These are phyloP conservation scores for Melospiza melodia DNA, from an alignment of 2,113 vertebrate genomes.

Conservation along the genomic window DNA sequence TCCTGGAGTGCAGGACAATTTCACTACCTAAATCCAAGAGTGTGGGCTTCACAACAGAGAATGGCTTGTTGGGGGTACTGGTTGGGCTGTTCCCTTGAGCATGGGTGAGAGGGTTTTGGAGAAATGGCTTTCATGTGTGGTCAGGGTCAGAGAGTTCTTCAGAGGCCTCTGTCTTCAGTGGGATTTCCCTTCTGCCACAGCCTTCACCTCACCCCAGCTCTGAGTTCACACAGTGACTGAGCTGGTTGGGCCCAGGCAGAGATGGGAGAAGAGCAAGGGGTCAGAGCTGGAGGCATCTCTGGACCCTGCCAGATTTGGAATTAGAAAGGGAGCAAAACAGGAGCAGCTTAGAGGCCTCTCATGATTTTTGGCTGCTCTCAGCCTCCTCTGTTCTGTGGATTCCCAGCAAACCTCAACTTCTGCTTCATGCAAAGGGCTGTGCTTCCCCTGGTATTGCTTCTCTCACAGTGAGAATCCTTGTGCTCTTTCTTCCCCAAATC, in stretches of 20 bases:
- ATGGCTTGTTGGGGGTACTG: neutral
- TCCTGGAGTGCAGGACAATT: neutral
- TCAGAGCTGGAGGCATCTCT: neutral
- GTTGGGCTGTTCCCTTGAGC: neutral
- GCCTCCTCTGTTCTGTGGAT: neutral
- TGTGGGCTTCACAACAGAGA: neutral
- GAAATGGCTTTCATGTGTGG: neutral
- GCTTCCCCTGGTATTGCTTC: neutral
- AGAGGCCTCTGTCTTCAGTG: neutral
- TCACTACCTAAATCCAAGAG: neutral
- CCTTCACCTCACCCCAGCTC: neutral
- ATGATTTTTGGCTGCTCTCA: neutral
- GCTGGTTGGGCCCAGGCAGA: neutral
- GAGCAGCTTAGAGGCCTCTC: neutral
- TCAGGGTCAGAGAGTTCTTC: neutral
- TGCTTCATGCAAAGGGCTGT: neutral
- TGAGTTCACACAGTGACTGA: neutral
- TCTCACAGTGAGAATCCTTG: neutral
- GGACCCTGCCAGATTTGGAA: neutral
- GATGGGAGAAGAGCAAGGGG: neutral
- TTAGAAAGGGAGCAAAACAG: neutral
- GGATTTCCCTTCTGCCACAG: neutral
- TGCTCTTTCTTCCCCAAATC: neutral
- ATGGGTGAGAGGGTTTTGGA: neutral
- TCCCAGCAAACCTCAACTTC: neutral